These are phyloP conservation scores for Pterostichus niger DNA, from an alignment of 2,888 invertebrate genomes.

Conservation along the genomic window DNA sequence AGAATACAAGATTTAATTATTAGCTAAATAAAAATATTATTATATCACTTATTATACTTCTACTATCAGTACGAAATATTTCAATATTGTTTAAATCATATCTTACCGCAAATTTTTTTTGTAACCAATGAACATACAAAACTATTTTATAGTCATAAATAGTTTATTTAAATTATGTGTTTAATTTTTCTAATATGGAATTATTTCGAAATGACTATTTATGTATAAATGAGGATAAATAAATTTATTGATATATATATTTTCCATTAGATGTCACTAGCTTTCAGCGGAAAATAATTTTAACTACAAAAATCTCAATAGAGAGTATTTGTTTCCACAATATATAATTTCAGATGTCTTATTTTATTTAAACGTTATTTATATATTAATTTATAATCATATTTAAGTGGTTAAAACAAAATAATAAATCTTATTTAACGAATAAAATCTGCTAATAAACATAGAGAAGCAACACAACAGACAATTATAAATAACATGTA, in stretches of 20 bases:
- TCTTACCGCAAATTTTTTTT: constrained; percentile 25
- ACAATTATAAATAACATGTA: too few relatives aligned
- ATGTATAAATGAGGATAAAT: constrained; percentile 9
- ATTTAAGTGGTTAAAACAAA: neutral
- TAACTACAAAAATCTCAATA: neutral
- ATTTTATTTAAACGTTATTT: too few relatives aligned
- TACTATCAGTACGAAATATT: neutral
- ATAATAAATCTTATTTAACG: neutral
- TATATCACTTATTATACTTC: neutral
- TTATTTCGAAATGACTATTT: neutral
- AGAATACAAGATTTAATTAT: neutral
- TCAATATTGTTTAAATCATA: constrained; percentile 3
- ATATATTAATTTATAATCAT: too few relatives aligned
- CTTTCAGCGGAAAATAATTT: constrained; percentile 7
- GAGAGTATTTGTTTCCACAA: too few relatives aligned
- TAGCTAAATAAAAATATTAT: constrained; percentile 11
- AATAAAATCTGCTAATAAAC: too few relatives aligned
- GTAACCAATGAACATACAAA: neutral
- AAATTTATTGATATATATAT: constrained; percentile 2
- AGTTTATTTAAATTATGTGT: neutral
- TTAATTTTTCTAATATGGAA: neutral
- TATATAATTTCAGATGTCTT: too few relatives aligned
- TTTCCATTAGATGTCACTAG: constrained; percentile 26
- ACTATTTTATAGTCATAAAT: constrained; percentile 3
- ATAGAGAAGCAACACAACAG: too few relatives aligned